phyloP scores from a whole-genome alignment of 1,140 invertebrate species.

The Macrobrachium nipponense region DNA sequence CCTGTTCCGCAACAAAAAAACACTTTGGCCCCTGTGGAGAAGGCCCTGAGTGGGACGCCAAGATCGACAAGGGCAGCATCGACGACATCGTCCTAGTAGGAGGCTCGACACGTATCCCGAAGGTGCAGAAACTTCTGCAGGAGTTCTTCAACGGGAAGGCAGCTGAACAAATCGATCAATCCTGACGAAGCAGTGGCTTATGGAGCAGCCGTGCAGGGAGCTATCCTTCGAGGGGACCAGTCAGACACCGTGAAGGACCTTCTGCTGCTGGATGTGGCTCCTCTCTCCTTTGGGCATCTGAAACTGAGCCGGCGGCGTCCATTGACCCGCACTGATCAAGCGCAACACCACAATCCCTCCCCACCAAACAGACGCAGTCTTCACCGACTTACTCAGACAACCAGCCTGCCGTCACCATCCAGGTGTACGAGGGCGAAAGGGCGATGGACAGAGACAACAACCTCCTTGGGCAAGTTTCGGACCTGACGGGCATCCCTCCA shows the following conservation, averaged over 20 bases:
- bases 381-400: slow-evolving; percentile 46
- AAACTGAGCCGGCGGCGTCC: slow-evolving; percentile 37
- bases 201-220: slow-evolving; percentile 68
- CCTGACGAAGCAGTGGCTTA: slow-evolving; percentile 67
- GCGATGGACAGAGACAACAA: slow-evolving; percentile 96
- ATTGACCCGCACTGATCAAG: slow-evolving; percentile 74
- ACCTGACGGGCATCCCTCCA: slow-evolving; percentile 67
- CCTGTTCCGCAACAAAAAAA: slow-evolving; percentile 22
- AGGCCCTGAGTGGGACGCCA: slow-evolving; percentile 43
- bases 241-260: slow-evolving; percentile 62
- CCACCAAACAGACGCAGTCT: slow-evolving; percentile 70
- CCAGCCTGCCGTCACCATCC: slow-evolving; percentile 68
- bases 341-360: slow-evolving; percentile 88
- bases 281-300: slow-evolving; percentile 71
- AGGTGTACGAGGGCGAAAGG: slow-evolving; percentile 79
- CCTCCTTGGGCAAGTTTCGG: slow-evolving; percentile 73
- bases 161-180: slow-evolving; percentile 67
- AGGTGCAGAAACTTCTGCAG: slow-evolving; percentile 39
- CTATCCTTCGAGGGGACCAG: slow-evolving; percentile 93
- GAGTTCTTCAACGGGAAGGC: slow-evolving; percentile 41
- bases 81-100: slow-evolving; percentile 38
- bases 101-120: slow-evolving; percentile 25
- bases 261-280: slow-evolving; percentile 32
- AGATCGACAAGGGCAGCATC: slow-evolving; percentile 28
- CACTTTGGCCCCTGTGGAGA: slow-evolving; percentile 68